Percentiles rank a stretch among this genome's conserved stretches.
These are phyloP conservation scores for Pangasianodon hypophthalmus DNA, from an alignment of 2,113 vertebrate genomes.

Conservation along the genomic window DNA sequence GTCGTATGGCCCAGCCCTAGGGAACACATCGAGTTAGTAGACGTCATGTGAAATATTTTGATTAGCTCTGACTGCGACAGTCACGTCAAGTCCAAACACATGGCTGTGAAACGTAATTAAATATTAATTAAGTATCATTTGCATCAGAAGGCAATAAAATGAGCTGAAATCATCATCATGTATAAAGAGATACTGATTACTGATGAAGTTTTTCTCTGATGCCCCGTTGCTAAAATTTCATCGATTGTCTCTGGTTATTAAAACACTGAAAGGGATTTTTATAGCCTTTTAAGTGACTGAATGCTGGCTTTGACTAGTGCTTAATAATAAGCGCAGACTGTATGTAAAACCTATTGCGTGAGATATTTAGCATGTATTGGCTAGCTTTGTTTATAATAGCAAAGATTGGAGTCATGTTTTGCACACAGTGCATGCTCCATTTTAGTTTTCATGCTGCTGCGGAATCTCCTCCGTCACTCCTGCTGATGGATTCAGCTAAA, in stretches of 20 bases:
- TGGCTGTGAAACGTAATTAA: neutral
- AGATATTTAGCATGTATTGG: neutral
- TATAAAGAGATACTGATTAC: neutral
- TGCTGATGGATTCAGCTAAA: too few species aligned
- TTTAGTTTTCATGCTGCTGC: neutral
- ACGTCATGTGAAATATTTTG: neutral
- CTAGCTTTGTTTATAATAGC: neutral
- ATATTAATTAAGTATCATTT: conserved; percentile 16
- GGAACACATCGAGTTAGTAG: neutral
- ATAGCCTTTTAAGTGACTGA: neutral
- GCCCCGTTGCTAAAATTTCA: neutral
- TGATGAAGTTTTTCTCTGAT: neutral
- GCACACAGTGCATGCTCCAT: neutral
- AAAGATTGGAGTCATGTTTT: too few species aligned
- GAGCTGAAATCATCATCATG: neutral
- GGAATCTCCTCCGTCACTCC: neutral
- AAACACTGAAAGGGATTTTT: neutral
- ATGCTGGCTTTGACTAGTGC: too few species aligned
- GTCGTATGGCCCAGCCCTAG: neutral
- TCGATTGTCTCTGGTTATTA: neutral
- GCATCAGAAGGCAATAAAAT: conserved; percentile 13
- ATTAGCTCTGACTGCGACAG: neutral
- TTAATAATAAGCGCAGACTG: too few species aligned
- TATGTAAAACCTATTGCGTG: too few species aligned
- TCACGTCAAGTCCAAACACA: neutral